Conservation (phyloP, 2,113 vertebrate genomes). For the Saguinus imperator region DNA sequence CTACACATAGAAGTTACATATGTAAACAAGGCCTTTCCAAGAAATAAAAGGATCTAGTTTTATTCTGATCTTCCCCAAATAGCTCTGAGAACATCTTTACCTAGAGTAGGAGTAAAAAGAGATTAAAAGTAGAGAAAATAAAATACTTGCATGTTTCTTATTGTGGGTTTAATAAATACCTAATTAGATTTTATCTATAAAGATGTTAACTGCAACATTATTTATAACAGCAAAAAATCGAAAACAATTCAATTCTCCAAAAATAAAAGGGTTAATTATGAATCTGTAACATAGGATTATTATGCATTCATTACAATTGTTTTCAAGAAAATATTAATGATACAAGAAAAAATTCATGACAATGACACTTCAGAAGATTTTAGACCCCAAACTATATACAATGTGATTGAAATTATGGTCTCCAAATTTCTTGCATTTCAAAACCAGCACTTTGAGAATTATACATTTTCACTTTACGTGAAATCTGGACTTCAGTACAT, state of each 20-base stretch:
- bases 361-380: background rate
- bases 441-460: background rate
- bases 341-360: background rate
- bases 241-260: background rate
- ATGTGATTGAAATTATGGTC: background rate
- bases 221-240: background rate
- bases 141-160: background rate
- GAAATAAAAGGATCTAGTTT: background rate
- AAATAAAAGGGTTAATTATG: background rate
- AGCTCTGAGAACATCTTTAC: background rate
- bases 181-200: background rate
- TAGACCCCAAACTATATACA: background rate
- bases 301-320: background rate
- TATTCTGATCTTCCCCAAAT: background rate
- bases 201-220: background rate
- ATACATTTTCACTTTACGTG: background rate
- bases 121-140: background rate
- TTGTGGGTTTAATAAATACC: background rate
- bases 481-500: background rate
- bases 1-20: background rate
- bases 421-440: background rate
- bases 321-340: constrained; percentile 26
- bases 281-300: background rate
- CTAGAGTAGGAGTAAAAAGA: background rate
- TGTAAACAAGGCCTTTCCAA: background rate